Base-by-base conservation (phyloP, 1,140 invertebrate genomes). In the Berghia stephanieae region DNA sequence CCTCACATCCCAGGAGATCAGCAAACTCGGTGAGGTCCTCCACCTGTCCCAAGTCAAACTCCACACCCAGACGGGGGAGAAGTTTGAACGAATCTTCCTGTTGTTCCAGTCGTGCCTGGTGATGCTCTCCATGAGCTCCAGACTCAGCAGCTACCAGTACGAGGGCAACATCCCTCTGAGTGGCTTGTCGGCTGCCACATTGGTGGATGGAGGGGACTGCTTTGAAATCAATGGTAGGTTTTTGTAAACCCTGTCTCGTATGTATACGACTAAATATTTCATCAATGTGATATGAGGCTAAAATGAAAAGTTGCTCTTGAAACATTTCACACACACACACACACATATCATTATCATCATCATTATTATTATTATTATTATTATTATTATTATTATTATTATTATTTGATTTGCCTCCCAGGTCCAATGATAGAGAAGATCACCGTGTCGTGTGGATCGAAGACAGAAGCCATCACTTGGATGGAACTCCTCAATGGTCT, bases 101-200 rank as follows among this genome's bases (percentile, higher is more conserved):
- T 91, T 98, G 0, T 98, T 98, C 88, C 93, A 95, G 21, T 92
- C 93, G 69, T 94, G 94, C 0, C 90, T 99, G 74, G 91, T 98
- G n/a, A 93, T 98, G 79, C 90, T 99, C 44, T 95, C 95, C 77
- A 95, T 97, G 77, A 97, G 95, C 87, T 92, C 95, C 68, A 91
- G 96, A 82, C 94, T 97, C 89, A 97, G 95, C 87, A 95, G 95
- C n/a, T 98, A 98, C 87, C 94, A 96, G 79, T 99, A 97, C 90
- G 95, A 98, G 96, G 96, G 96, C 31, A 96, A 96, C 90, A 91
- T 97, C 67, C 95, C 95, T 34, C 88, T 98, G 34, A 95, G 95
- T 83, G 95, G 95, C 76, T 94, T 97, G 80, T 92, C 91, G 71
- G 93, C 96, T 0, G 93, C 91, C 79, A 92, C 93, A 82, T 87